Evolutionary conservation across 2,113 vertebrate species (phyloP).

Genomic region (Nothobranchius kuhntae): DNA sequence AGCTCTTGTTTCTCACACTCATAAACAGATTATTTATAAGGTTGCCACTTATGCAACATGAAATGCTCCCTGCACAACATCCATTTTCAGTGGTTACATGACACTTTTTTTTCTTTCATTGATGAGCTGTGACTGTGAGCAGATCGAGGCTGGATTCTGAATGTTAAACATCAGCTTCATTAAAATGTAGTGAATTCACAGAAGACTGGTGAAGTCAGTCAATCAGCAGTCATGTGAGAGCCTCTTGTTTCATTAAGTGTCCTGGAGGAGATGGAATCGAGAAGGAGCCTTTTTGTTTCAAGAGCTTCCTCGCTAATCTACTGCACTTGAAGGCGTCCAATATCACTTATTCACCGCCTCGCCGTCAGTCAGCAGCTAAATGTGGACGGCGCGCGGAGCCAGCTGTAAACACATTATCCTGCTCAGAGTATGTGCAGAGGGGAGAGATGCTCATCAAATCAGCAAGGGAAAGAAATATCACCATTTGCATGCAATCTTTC

Average conservation of each 20-base stretch:
- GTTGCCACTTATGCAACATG: slow-evolving; percentile 25
- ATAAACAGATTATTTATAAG: slow-evolving; percentile 46
- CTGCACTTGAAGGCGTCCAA: slow-evolving; percentile 56
- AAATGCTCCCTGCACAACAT: slow-evolving; percentile 10
- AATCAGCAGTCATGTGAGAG: slow-evolving; percentile 25
- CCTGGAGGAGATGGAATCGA: slow-evolving; percentile 43
- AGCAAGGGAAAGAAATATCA: slow-evolving; percentile 55
- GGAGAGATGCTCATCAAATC: slow-evolving; percentile 34
- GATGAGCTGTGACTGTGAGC: slow-evolving; percentile 19
- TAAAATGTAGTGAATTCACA: slow-evolving; percentile 27
- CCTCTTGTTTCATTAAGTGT: slow-evolving; percentile 46
- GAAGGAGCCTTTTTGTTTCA: slow-evolving; percentile 37
- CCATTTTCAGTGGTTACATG: slow-evolving; percentile 24
- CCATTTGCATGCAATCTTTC: slow-evolving; percentile 63
- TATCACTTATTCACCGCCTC: slow-evolving; percentile 49
- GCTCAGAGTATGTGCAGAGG: slow-evolving; percentile 39
- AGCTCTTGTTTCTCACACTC: slow-evolving; percentile 35
- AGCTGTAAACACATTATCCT: slow-evolving; percentile 55
- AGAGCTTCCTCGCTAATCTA: slow-evolving; percentile 55
- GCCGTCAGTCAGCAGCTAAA: slow-evolving; percentile 33
- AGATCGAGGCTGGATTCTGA: slow-evolving; percentile 12
- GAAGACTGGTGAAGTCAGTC: slow-evolving; percentile 2
- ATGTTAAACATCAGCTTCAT: slow-evolving; percentile 37
- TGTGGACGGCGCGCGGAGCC: slow-evolving; percentile 35
- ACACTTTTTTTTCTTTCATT: slow-evolving; percentile 28